These are phyloP conservation scores for Candoia aspera DNA, from an alignment of 2,113 vertebrate species.

Conservation along the genomic window DNA sequence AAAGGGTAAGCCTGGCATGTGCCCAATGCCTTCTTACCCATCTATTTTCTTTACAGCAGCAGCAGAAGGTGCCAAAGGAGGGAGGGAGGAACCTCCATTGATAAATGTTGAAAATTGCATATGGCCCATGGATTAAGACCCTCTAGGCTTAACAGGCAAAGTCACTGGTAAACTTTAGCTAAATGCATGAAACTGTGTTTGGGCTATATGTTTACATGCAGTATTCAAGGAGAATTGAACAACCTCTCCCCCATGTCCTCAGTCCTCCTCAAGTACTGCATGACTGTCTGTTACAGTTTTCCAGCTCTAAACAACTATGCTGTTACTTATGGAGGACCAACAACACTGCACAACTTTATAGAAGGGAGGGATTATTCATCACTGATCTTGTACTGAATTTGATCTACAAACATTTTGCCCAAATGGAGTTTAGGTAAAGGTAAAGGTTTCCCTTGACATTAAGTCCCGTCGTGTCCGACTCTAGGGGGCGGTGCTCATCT, in stretches of 20 bases:
- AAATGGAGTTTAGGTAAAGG: no score
- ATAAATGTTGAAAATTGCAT: background rate
- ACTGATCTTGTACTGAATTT: no score
- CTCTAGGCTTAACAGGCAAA: constrained; percentile 14
- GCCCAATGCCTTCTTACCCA: background rate
- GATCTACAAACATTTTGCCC: no score
- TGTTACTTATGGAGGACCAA: background rate
- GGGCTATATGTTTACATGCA: background rate
- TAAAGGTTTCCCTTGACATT: no score
- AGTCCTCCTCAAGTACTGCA: background rate
- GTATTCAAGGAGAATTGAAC: background rate
- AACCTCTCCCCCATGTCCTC: background rate
- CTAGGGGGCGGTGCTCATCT: no score
- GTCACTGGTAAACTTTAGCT: background rate
- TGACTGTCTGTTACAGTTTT: background rate
- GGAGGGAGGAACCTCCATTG: background rate
- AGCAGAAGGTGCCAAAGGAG: background rate
- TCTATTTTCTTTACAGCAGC: background rate
- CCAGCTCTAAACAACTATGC: background rate
- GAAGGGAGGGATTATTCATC: no score
- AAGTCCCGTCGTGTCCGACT: no score
- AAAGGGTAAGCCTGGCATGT: background rate
- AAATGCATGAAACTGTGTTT: background rate
- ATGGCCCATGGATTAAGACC: no score
- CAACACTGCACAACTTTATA: background rate